Evolutionary conservation across 2,888 invertebrate species (phyloP).

Genomic region (Stenodera caucasica): DNA sequence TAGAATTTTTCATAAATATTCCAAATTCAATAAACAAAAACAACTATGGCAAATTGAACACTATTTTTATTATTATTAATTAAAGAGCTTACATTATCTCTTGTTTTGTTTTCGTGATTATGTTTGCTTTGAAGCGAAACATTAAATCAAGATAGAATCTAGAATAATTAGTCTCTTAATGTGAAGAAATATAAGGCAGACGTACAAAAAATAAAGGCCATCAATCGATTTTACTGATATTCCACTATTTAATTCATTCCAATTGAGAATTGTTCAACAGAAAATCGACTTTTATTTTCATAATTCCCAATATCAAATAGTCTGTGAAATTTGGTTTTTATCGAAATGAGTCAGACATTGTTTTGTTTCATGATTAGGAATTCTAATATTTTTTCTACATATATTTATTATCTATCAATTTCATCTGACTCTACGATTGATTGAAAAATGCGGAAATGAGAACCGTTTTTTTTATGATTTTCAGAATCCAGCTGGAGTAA

Average conservation of each 20-base stretch:
- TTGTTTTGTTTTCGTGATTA: neutral
- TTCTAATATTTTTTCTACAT: too few relatives aligned
- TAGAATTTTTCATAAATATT: too few relatives aligned
- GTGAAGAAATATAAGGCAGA: neutral
- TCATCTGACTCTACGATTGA: too few relatives aligned
- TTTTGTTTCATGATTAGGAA: neutral
- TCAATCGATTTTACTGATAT: neutral
- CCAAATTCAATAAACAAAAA: too few relatives aligned
- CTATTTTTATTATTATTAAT: too few relatives aligned
- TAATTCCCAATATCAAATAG: neutral
- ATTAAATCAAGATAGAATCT: neutral
- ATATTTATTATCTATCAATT: too few relatives aligned
- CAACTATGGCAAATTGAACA: too few relatives aligned
- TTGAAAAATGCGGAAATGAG: too few relatives aligned
- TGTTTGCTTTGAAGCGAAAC: neutral
- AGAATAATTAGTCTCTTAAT: neutral
- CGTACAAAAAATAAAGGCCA: neutral
- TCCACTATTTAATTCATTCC: neutral
- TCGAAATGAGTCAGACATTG: neutral
- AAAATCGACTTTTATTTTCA: neutral
- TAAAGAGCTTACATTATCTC: neutral
- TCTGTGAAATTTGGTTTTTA: neutral
- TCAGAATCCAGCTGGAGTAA: too few relatives aligned
- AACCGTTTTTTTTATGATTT: too few relatives aligned
- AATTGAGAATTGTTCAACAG: neutral